These are phyloP conservation scores for Aethes cnicana DNA, from an alignment of 2,888 invertebrate species.

Conservation along the genomic window DNA sequence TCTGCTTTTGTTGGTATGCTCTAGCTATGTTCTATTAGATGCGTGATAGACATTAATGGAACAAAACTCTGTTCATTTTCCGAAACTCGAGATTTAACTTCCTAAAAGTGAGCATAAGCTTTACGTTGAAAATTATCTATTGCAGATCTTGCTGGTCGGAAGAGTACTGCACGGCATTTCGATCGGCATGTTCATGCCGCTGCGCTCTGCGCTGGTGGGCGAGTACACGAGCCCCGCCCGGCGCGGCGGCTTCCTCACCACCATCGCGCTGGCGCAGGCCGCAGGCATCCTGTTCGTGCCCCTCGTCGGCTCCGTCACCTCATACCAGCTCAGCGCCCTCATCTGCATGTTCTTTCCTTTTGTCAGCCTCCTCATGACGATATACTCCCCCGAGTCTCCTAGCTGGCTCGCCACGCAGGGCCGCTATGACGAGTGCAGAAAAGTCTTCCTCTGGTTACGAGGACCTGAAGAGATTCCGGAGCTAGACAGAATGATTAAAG, in stretches of 20 bases:
- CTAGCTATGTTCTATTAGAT: no score
- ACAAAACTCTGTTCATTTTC: no score
- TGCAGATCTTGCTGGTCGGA: no score
- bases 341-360: constrained; percentile 70
- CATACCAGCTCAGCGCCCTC: constrained; percentile 79
- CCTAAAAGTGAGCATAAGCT: no score
- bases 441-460: constrained; percentile 78
- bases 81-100: no score
- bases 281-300: constrained; percentile 83
- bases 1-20: no score
- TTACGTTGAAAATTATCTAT: no score
- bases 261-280: constrained; percentile 80
- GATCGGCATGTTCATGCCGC: constrained; percentile 73
- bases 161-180: no score
- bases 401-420: constrained; percentile 82
- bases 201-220: constrained; percentile 74
- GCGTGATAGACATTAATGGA: no score
- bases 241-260: constrained; percentile 82
- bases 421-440: constrained; percentile 72
- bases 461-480: constrained; percentile 68
- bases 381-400: constrained; percentile 82
- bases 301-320: constrained; percentile 79
- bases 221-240: constrained; percentile 81
- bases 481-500: constrained; percentile 39
- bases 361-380: constrained; percentile 61